These are phyloP conservation scores for Caenorhabditis becei DNA, from an alignment of 2,888 invertebrate genomes.

Conservation along the genomic window DNA sequence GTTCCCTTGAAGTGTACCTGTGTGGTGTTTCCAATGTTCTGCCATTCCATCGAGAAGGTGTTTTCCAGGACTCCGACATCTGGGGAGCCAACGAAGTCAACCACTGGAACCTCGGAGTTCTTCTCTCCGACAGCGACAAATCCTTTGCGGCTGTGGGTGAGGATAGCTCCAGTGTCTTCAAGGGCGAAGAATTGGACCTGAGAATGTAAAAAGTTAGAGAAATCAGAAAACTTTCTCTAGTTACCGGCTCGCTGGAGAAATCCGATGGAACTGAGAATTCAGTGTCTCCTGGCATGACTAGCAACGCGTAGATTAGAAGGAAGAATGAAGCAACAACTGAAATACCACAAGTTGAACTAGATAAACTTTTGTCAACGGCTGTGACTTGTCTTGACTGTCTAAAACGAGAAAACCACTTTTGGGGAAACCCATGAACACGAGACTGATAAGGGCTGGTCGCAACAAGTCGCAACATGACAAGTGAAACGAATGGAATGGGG, in stretches of 20 bases:
- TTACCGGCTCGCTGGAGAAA: constrained; percentile 36
- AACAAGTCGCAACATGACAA: too few relatives aligned
- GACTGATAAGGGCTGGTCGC: not conserved
- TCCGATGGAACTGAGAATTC: constrained; percentile 41
- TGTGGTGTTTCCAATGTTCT: constrained; percentile 62
- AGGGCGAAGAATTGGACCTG: constrained; percentile 43
- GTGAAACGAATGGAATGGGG: not conserved
- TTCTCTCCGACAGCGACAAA: constrained; percentile 24
- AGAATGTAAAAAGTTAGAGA: too few relatives aligned
- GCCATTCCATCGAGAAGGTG: constrained; percentile 73
- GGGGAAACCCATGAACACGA: constrained; percentile 14
- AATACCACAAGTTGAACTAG: constrained; percentile 11
- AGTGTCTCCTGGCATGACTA: constrained; percentile 22
- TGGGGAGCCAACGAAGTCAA: constrained; percentile 34
- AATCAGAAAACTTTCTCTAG: not conserved
- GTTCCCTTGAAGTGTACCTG: constrained; percentile 70
- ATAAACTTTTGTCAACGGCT: too few relatives aligned
- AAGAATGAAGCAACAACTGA: not conserved
- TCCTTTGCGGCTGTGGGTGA: constrained; percentile 28
- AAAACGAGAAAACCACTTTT: not conserved
- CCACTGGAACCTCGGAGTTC: constrained; percentile 21
- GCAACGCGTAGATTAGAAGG: not conserved
- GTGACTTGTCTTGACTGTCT: not conserved
- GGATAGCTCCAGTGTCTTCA: constrained; percentile 41
- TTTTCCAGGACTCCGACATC: constrained; percentile 58